A percentile compares a stretch with the other conserved stretches of the same genome.
These are phyloP conservation scores for Toxostoma redivivum DNA, from an alignment of 2,113 vertebrate genomes.

Conservation along the genomic window DNA sequence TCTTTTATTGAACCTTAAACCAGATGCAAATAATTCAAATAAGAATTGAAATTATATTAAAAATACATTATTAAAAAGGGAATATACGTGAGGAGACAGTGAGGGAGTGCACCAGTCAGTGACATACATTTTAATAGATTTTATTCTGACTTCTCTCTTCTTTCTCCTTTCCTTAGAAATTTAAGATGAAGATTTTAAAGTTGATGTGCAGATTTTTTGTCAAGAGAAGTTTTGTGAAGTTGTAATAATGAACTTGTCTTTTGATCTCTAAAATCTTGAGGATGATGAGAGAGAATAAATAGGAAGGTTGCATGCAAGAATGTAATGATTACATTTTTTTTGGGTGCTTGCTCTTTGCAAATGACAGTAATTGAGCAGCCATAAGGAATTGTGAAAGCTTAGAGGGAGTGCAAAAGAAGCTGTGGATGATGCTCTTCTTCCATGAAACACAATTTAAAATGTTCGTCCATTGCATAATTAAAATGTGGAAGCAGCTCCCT, in stretches of 20 bases:
- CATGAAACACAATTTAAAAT: background rate
- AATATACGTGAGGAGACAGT: background rate
- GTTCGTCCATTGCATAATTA: background rate
- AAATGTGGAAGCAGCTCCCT: background rate
- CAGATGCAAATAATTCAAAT: background rate
- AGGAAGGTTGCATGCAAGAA: background rate
- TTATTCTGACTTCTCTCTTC: background rate
- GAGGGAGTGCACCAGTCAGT: background rate
- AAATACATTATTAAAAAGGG: background rate
- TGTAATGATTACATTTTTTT: background rate
- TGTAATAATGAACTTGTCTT: background rate
- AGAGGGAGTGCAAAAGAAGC: background rate
- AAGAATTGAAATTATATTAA: background rate
- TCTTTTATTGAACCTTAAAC: background rate
- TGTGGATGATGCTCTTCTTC: background rate
- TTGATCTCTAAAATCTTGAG: background rate
- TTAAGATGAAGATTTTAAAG: background rate
- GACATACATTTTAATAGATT: slow-evolving; percentile 2
- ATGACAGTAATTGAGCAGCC: background rate
- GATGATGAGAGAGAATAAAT: background rate
- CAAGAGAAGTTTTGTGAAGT: background rate
- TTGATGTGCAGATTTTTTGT: background rate
- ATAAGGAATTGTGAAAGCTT: background rate
- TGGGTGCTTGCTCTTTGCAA: background rate
- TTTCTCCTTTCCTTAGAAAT: slow-evolving; percentile 3